Evolutionary conservation across 1,140 invertebrate species (phyloP), one percentile per base, ranked within the genome.

Genomic region (Vollenhovia emeryi): DNA sequence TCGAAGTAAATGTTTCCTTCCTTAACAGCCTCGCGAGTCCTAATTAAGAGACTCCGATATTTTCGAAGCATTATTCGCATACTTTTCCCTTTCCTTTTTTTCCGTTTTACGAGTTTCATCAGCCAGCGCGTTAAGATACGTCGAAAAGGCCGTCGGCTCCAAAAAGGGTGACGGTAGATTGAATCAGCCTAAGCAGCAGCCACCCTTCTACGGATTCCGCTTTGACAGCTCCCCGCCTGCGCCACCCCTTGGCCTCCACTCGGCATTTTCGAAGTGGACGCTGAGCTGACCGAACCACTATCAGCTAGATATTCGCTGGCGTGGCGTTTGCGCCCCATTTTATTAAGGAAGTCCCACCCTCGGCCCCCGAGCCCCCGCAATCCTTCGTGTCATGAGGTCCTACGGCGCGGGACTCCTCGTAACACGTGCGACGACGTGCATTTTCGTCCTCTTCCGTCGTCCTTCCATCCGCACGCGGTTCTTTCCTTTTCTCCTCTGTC

Each of bases 231-330:
- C 87, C 84, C 78, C 45, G 62, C 78, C 73, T 27, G 45, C 52
- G 50, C 36, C 33, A 40, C 48, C 78, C 57, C 75, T 82, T 52
- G 40, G 52, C 27, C 74, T 75, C 68, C 66, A 78, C 86, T 84
- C 78, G 86, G 88, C 83, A 87, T 87, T 90, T 90, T 89, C 89
- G 89, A 91, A 89, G 86, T 91, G 91, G 92, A 92, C 92, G 86
- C 85, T 79, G 92, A 91, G 92, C 91, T 93, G 93, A 93, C 93
- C 92, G 86, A 91, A 89, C 90, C 88, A 91, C 92, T 93, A 94
- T 93, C 92, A 91, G 92, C 93, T 86, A 88, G 92, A 93, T 94
- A 94, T 94, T 93, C 91, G 93, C 92, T 93, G 91, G 93, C 93
- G 90, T 91, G 92, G 93, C 93, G 87, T 94, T 94, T 93, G 92